Evolutionary conservation across 2,888 invertebrate species (phyloP), one percentile per base, ranked within the genome.

Genomic region (Oscheius onirici): DNA sequence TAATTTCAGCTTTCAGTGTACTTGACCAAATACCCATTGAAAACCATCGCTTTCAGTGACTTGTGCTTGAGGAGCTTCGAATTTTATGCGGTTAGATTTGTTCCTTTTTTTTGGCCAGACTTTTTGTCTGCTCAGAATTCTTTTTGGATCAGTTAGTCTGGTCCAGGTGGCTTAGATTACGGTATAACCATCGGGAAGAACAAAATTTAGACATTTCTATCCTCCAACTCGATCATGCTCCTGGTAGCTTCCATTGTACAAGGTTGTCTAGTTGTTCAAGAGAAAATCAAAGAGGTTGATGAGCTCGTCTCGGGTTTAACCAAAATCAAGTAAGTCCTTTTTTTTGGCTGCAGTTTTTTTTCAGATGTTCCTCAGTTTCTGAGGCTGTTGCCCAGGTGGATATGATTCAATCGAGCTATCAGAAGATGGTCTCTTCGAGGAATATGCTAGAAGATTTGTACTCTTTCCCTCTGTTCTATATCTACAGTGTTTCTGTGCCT

Each of bases 401-500:
- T 20, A 8, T 20, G 13, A 3, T 20, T 6, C 52, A 52, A 20
- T 17, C n/a, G 24, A 20, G 5, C 26, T 52, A 52, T 13, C 20
- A 52, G 6, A 22, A 13, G 24, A 52, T 52, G 52, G 24, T 52
- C 22, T 13, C 3, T 20, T 8, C 52, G 6, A 17, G 52, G 13
- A 24, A 52, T 13, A 52, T 6, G 52, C 52, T 52, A 24, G 22
- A 52, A 13, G 52, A 52, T 22, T 22, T 24, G 22, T 17, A 13
- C 24, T 52, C 52, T 22, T 24, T 52, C 13, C 52, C 52, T 24
- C 26, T 52, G 13, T 52, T 52, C 26, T 52, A 52, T 13, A 52
- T 52, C 13, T 52, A 52, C 26, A 52, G 52, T 24, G 24, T 52
- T 52, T 52, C 52, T 22, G 24, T 52, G 22, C 52, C 52, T 52